A percentile compares a stretch with the other conserved stretches of the same genome.
Evolutionary conservation across 2,888 invertebrate species (phyloP).

Genomic region (Harpagoxenus sublaevis): DNA sequence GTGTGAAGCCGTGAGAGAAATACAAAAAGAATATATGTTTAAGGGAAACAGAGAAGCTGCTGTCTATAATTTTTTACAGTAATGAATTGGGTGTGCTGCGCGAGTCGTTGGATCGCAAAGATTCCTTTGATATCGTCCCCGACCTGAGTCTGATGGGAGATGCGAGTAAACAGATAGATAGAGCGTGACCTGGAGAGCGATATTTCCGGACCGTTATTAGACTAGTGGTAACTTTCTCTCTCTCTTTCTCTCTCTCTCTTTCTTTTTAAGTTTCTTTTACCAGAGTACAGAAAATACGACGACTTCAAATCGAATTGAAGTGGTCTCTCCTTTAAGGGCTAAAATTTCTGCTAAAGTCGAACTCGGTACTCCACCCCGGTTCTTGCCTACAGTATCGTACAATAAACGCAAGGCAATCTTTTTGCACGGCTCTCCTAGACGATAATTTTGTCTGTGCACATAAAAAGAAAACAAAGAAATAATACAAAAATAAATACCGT

Average conservation of each 20-base stretch:
- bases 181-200: constrained; percentile 52
- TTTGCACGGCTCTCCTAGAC: constrained; percentile 5
- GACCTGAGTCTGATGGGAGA: constrained; percentile 54
- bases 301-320: constrained; percentile 6
- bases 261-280: constrained; percentile 14
- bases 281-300: neutral
- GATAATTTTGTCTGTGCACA: constrained; percentile 21
- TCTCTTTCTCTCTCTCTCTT: neutral
- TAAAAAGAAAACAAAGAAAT: constrained; percentile 12
- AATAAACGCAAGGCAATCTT: constrained; percentile 32
- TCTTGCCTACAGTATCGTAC: neutral
- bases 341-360: constrained; percentile 16
- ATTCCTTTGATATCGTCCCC: constrained; percentile 13
- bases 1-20: constrained; percentile 74
- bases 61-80: neutral
- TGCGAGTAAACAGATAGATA: constrained; percentile 51
- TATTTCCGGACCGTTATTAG: constrained; percentile 52
- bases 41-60: neutral
- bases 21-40: constrained; percentile 53
- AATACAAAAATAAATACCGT: constrained; percentile 23
- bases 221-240: constrained; percentile 59
- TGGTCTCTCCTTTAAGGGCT: neutral
- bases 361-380: neutral
- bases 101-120: neutral
- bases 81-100: neutral